Percentiles rank a stretch among this genome's conserved stretches.
Conservation (phyloP, 2,797 vertebrate genomes). For the Hemitrygon akajei region DNA sequence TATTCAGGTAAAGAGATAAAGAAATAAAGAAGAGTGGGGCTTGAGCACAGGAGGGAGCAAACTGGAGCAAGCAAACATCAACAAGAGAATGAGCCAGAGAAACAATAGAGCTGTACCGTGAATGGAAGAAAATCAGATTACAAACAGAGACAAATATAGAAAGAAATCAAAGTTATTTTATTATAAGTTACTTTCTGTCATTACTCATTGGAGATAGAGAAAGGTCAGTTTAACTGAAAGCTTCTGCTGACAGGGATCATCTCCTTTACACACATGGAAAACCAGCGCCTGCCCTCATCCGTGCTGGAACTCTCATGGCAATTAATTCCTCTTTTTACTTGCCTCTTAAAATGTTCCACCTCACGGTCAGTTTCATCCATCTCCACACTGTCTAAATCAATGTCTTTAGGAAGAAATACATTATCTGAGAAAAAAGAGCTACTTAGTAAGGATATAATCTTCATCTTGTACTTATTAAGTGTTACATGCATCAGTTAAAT, state of each 20-base stretch:
- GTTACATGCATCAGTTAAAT: background rate
- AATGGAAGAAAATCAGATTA: background rate
- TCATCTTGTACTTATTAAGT: background rate
- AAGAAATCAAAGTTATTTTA: background rate
- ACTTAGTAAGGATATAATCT: background rate
- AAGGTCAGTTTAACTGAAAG: background rate
- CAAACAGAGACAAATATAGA: background rate
- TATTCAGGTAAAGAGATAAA: background rate
- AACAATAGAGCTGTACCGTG: background rate
- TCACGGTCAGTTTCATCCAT: constrained; percentile 98
- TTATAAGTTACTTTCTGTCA: too few species aligned
- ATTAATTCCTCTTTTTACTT: constrained; percentile 39
- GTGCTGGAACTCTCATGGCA: background rate
- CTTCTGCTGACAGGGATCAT: background rate
- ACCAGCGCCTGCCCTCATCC: background rate
- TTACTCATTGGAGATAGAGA: background rate
- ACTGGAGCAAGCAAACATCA: background rate
- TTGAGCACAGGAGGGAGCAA: background rate
- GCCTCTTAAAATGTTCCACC: constrained; percentile 99
- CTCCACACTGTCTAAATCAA: constrained; percentile 82
- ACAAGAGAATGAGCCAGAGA: too few species aligned
- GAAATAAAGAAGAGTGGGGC: background rate
- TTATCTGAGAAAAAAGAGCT: constrained; percentile 68
- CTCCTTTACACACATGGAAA: background rate
- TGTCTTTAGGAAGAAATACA: constrained; percentile 97